Percentiles rank a stretch among this genome's conserved stretches.
phyloP scores from a whole-genome alignment of 2,888 invertebrate species.

The Archips xylosteana region DNA sequence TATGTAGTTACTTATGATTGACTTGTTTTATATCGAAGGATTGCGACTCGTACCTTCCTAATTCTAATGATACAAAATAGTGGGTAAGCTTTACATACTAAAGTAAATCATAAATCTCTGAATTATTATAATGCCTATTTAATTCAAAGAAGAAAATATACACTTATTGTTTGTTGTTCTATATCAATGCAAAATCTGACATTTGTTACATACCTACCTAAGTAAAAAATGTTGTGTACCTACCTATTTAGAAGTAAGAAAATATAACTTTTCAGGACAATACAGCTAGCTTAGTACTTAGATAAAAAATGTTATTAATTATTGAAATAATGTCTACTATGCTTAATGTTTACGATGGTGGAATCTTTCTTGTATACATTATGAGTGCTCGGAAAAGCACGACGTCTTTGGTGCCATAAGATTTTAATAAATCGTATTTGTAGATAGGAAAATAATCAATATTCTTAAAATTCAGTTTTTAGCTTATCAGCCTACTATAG shows the following conservation, averaged over 20 bases:
- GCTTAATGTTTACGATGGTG: conserved; percentile 41
- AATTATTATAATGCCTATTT: neutral
- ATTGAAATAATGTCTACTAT: conserved; percentile 26
- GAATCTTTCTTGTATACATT: conserved; percentile 45
- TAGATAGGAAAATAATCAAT: conserved; percentile 70
- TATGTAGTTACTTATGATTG: neutral
- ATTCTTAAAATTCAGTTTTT: conserved; percentile 48
- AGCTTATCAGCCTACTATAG: conserved; percentile 4
- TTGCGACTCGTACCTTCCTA: neutral
- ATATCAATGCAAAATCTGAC: conserved; percentile 26
- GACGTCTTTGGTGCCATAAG: conserved; percentile 68
- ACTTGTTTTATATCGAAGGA: neutral
- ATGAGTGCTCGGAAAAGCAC: conserved; percentile 51
- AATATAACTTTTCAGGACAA: conserved; percentile 61
- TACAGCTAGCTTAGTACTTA: conserved; percentile 57
- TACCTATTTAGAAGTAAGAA: conserved; percentile 57
- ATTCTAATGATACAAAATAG: conserved; percentile 3
- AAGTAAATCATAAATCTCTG: neutral
- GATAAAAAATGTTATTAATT: conserved; percentile 42
- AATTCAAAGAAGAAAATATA: neutral
- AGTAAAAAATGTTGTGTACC: conserved; percentile 14
- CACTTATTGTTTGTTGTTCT: conserved; percentile 14
- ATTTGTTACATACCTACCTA: conserved; percentile 15
- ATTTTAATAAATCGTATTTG: conserved; percentile 59
- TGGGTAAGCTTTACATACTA: neutral